Base-by-base conservation (phyloP, 2,113 vertebrate species). In the Nothobranchius kuhntae region DNA sequence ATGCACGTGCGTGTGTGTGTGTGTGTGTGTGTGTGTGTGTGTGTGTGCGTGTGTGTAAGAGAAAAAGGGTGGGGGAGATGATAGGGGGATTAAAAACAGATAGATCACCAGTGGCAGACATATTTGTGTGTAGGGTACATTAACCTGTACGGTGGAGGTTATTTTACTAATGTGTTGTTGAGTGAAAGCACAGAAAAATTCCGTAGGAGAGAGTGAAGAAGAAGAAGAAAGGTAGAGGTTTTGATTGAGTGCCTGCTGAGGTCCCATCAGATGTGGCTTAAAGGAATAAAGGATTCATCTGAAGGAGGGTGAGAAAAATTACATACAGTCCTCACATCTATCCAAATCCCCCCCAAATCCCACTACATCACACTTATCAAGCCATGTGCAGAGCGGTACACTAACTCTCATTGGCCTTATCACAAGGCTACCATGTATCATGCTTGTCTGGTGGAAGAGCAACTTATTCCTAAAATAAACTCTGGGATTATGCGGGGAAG, bases 341-440 rank as follows among this genome's bases (percentile, higher is more conserved):
- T 84, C 85, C 90, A 90, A 91, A 91, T 91, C 91, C 90, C 76
- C 83, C 83, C 74, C 86, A 92, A 92, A 92, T 90, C 89, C 89
- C 84, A 82, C 88, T 85, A 87, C 90, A 92, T 93, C 91, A 81
- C 88, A 91, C 86, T 91, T 92, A 90, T 92, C 90, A 85, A 89
- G 84, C 83, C 74, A 77, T 84, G 82, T 87, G 89, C 87, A 82
- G 76, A 60, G 74, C 56, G 60, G 84, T 85, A 83, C 61, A 86
- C 82, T 79, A 85, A 82, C 78, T 89, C 86, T 82, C 73, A 69
- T 87, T 82, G 84, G 86, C 81, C 81, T 89, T 90, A 87, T 89
- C 87, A 53, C 72, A 83, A 72, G 70, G 74, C 80, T 68, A 57
- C 71, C 77, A 81, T 83, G 83, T 82, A 80, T 84, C 84, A 65